Evolutionary conservation across 1,140 invertebrate genomes (phyloP), one percentile per base, ranked within the genome.

Genomic region (Cephus cinctus): DNA sequence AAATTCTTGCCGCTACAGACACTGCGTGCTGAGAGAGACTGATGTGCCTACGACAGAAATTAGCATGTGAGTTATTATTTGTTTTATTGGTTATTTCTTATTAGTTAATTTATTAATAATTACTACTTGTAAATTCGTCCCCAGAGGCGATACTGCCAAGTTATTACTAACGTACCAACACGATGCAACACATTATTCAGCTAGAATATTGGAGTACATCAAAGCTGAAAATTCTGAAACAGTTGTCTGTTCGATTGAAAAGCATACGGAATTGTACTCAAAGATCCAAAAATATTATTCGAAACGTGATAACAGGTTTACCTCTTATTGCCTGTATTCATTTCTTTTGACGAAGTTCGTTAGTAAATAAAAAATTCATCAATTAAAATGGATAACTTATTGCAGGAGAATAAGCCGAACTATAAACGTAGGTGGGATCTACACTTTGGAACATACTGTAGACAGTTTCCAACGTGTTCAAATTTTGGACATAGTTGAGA

Each of bases 171-270:
- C 59, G 1, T 64, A 56, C 27, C 43, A 73, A 23, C 72, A 75
- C 8, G 52, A 64, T 54, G 63, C 64, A 4, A 65, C 63, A 4
- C 70, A 74, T 39, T 67, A 67, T 50, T 68, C 72, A 25, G 71
- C 62, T 4, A 66, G 67, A 38, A 53, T 75, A 25, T 15, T 68
- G 2, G 54, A 63, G 49, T 67, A 52, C 39, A 64, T 18, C 36
- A 56, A 35, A 21, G 14, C 38, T 19, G 36, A 36, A 54, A 44
- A 38, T 57, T 56, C n/a, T n/a, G n/a, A n/a, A n/a, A n/a, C n/a
- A n/a, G n/a, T n/a, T n/a, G n/a, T n/a, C n/a, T n/a, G n/a, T n/a
- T 50, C 52, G 14, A 56, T 53, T 25, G 12, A 43, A 5, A 50
- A 65, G 31, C 23, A 8, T 59, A 59, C n/a, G 41, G 43, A 32